Evolutionary conservation across 2,797 vertebrate species (phyloP).

Genomic region (Myripristis jacobus): DNA sequence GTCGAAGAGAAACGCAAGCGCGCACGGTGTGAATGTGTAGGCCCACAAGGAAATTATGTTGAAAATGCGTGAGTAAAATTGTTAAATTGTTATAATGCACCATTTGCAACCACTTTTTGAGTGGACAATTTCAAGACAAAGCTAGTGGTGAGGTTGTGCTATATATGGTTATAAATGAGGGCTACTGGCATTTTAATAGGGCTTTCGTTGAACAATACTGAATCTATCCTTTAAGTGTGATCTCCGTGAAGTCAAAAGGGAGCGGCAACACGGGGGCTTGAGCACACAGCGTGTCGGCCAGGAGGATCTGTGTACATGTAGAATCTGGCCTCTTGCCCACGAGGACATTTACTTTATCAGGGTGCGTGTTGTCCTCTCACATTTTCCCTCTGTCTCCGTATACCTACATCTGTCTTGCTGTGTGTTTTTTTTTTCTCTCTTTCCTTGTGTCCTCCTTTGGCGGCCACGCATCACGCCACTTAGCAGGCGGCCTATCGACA

Average conservation of each 20-base stretch:
- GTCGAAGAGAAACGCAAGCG: no score
- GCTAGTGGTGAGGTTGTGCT: no score
- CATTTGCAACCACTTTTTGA: no score
- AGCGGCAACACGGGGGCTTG: background rate
- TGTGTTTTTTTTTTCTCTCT: background rate
- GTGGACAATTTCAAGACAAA: no score
- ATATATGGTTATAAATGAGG: no score
- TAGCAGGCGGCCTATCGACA: constrained; percentile 59
- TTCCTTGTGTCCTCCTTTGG: constrained; percentile 10
- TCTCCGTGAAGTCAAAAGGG: background rate
- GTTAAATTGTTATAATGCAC: no score
- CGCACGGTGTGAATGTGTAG: no score
- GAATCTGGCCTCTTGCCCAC: background rate
- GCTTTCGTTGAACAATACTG: no score
- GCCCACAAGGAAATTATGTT: no score
- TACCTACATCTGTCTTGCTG: constrained; percentile 37
- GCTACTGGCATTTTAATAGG: no score
- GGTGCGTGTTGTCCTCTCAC: background rate
- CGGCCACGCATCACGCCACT: constrained; percentile 54
- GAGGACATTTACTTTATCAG: background rate
- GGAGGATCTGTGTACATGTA: constrained; percentile 14
- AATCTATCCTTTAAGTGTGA: background rate
- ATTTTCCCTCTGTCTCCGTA: constrained; percentile 14
- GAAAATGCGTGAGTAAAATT: no score
- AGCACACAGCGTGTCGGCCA: constrained; percentile 2